Evolutionary conservation across 2,888 invertebrate genomes (phyloP), one percentile per base, ranked within the genome.

Genomic region (Leptopilina myrica): DNA sequence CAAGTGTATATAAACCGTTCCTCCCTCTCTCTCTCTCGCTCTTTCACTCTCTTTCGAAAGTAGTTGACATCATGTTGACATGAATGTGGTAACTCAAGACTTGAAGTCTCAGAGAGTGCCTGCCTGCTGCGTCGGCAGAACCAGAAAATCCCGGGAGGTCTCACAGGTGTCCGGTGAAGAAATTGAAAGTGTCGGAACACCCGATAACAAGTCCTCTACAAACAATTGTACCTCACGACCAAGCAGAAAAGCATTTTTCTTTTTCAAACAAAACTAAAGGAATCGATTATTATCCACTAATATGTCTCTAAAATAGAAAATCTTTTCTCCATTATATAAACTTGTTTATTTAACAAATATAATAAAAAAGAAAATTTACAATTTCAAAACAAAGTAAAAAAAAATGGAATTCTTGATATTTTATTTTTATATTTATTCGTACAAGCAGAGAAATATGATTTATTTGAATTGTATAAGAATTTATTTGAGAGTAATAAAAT

Each of bases 181-280:
- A 73, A 73, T 73, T 73, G 73, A 56, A 73, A 73, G 56, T 73
- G 73, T 73, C 73, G 26, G 69, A 69, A 69, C 69, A 69, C 46
- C 69, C 53, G 73, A 73, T 73, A 73, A 73, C 73, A 73, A 73
- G 73, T 73, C 73, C 73, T 73, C 73, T 53, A 73, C 73, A 73
- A 73, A 73, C 73, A 73, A 73, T 73, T 56, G 56, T 73, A 69
- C 53, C 26, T 69, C 49, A 15, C 26, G 53, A 33, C 33, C 33
- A 33, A 33, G 33, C 33, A 33, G 33, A 33, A n/a, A 69, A 56
- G 69, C 49, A 11, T 49, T 49, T 49, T 73, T 73, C 26, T 56
- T 26, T 69, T 26, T 8, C 56, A 33, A 62, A 9, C 53, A 56
- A 33, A 33, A 33, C 53, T 43, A 69, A 26, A 73, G 33, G 49